Percentiles rank a stretch among this genome's conserved stretches.
Evolutionary conservation across 2,797 vertebrate species (phyloP).

Genomic region (Peromyscus attwateri): DNA sequence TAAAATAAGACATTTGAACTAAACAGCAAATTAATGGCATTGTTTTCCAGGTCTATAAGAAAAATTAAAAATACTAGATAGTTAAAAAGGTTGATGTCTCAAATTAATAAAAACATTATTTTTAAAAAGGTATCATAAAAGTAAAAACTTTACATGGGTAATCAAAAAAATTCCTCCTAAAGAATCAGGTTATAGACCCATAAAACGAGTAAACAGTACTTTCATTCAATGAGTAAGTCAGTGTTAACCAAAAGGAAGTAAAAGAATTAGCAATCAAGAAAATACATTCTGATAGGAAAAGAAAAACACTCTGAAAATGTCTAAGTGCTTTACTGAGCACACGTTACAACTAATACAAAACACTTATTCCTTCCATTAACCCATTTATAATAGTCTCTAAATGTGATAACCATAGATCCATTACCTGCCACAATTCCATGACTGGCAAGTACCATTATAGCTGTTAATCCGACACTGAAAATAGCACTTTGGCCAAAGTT

Average conservation of each 20-base stretch:
- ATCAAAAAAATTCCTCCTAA: not conserved
- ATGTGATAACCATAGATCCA: slow-evolving; percentile 43
- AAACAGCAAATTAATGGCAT: slow-evolving; percentile 64
- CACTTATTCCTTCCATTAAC: slow-evolving; percentile 41
- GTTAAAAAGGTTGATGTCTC: slow-evolving; percentile 21
- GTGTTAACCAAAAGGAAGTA: slow-evolving; percentile 24
- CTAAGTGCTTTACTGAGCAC: slow-evolving; percentile 27
- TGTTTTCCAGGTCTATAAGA: slow-evolving; percentile 50
- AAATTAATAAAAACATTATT: not conserved
- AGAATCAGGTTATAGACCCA: slow-evolving; percentile 17
- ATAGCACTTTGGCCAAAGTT: slow-evolving; percentile 98
- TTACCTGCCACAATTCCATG: slow-evolving; percentile 96
- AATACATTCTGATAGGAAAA: slow-evolving; percentile 59
- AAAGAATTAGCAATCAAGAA: slow-evolving; percentile 50
- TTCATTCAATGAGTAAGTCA: not conserved
- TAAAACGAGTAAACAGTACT: slow-evolving; percentile 40
- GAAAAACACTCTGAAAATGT: slow-evolving; percentile 49
- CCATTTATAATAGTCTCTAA: slow-evolving; percentile 60
- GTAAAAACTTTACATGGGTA: not conserved
- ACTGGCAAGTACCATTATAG: slow-evolving; percentile 97
- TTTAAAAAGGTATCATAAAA: not conserved
- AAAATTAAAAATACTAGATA: slow-evolving; percentile 60
- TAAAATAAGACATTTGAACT: slow-evolving; percentile 62
- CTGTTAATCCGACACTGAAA: slow-evolving; percentile 95
- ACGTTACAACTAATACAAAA: slow-evolving; percentile 60